Conservation (phyloP, 2,113 vertebrate species). For the Dromas ardeola region DNA sequence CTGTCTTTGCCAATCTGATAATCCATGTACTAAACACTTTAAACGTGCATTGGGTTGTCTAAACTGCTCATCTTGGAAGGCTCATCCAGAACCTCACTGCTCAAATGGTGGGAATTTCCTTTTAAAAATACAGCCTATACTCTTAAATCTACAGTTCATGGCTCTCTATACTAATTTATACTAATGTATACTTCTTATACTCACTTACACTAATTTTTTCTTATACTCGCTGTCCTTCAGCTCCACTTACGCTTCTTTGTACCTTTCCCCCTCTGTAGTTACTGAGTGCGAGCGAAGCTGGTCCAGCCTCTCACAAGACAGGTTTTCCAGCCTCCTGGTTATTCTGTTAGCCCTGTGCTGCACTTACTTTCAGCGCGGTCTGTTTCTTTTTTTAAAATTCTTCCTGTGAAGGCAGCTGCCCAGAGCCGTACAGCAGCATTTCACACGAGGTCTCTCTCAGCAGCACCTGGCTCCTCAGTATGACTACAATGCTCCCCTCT, state of each 20-base stretch:
- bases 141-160: neutral
- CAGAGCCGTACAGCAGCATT: rapidly evolving
- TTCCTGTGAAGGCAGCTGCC: neutral
- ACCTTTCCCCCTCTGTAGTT: neutral
- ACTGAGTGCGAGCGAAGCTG: neutral
- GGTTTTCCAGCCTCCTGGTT: neutral
- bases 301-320: neutral
- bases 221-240: neutral
- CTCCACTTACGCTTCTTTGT: neutral
- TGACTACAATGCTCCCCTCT: neutral
- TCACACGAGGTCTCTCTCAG: neutral
- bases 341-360: neutral
- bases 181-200: neutral
- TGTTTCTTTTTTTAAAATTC: neutral
- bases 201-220: neutral
- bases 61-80: neutral
- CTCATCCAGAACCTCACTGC: neutral
- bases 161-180: neutral
- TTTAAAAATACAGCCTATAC: neutral
- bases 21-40: neutral
- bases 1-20: neutral
- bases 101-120: neutral
- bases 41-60: neutral
- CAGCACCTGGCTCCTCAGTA: neutral
- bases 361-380: rapidly evolving